Percentiles rank a stretch among this genome's conserved stretches.
Conservation (phyloP, 2,797 vertebrate species). For the Lophius americanus region DNA sequence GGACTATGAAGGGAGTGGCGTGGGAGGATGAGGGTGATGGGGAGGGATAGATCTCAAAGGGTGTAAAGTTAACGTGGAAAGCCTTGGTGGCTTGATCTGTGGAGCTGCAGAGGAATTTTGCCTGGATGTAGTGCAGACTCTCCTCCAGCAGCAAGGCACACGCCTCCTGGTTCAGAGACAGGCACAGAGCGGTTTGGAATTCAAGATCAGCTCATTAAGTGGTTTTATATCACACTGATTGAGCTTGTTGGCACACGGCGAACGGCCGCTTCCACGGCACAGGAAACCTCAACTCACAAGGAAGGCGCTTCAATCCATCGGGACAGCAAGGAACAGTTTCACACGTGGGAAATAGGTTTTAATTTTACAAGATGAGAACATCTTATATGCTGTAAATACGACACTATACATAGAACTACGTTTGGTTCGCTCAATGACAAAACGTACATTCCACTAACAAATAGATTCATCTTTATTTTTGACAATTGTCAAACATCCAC, state of each 20-base stretch:
- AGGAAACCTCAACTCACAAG: slow-evolving; percentile 1
- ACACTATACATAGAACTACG: no score
- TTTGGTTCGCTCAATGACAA: no score
- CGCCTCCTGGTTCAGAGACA: slow-evolving; percentile 86
- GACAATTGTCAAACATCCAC: background rate
- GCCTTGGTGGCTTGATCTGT: slow-evolving; percentile 68
- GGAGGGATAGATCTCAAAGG: slow-evolving; percentile 73
- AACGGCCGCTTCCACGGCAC: slow-evolving; percentile 32
- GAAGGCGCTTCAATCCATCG: background rate
- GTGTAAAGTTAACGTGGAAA: slow-evolving; percentile 70
- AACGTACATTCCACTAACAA: background rate
- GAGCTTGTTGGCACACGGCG: slow-evolving; percentile 56
- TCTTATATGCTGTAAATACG: no score
- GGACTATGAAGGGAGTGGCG: slow-evolving; percentile 66
- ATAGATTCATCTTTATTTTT: background rate
- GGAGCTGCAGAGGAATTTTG: slow-evolving; percentile 83
- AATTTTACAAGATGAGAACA: background rate
- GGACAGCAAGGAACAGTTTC: background rate
- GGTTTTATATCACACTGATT: slow-evolving; percentile 21
- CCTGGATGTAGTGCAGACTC: slow-evolving; percentile 88
- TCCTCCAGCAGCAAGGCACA: slow-evolving; percentile 92
- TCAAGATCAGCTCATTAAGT: slow-evolving; percentile 19
- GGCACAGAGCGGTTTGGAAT: slow-evolving; percentile 8
- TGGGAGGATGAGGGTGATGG: slow-evolving; percentile 62
- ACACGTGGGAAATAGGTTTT: background rate